Evolutionary conservation across 2,888 invertebrate genomes (phyloP).

Genomic region (Eudasyphora cyanicolor): DNA sequence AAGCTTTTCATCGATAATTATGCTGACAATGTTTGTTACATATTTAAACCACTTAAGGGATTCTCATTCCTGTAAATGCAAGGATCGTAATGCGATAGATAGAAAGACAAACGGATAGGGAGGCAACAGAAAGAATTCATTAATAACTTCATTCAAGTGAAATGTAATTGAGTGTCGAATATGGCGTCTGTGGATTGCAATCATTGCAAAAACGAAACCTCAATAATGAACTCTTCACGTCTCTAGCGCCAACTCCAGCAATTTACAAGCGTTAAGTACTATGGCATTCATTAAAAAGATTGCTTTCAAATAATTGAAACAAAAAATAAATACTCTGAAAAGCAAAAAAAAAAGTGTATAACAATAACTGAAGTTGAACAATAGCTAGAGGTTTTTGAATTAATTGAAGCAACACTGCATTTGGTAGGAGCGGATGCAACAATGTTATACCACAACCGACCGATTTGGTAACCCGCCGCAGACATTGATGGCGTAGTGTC

Average conservation of each 20-base stretch:
- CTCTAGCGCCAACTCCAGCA: background rate
- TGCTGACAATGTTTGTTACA: conserved; percentile 24
- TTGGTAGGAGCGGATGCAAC: conserved; percentile 31
- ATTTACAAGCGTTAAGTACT: background rate
- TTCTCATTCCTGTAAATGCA: background rate
- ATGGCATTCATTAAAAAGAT: conserved; percentile 21
- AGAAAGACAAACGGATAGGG: background rate
- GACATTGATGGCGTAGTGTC: background rate
- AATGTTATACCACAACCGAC: conserved; percentile 4
- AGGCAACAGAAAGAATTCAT: background rate
- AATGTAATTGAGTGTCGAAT: conserved; percentile 13
- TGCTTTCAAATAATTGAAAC: background rate
- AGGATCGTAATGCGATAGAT: background rate
- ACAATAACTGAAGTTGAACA: background rate
- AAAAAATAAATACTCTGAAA: background rate
- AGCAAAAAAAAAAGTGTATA: background rate
- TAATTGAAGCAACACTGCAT: conserved; percentile 35
- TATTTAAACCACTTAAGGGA: conserved; percentile 9
- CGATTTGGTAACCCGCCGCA: background rate
- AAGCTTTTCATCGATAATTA: background rate
- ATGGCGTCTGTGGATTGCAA: conserved; percentile 20
- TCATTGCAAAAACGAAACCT: background rate
- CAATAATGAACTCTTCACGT: conserved; percentile 10
- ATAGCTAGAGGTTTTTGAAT: background rate
- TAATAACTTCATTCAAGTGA: conserved; percentile 24